Evolutionary conservation across 2,797 vertebrate species (phyloP).

Genomic region (Perodicticus potto): DNA sequence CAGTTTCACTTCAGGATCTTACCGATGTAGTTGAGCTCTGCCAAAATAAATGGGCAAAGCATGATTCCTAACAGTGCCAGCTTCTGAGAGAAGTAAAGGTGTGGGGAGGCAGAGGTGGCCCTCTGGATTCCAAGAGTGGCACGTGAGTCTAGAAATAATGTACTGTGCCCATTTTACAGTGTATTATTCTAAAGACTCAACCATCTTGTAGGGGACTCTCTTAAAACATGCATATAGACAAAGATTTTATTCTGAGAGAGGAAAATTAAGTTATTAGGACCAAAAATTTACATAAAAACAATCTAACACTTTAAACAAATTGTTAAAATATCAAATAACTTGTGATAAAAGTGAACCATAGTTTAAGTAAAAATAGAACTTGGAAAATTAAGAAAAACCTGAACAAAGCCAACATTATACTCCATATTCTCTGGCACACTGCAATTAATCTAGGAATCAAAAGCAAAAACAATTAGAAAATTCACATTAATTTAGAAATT

Average conservation of each 20-base stretch:
- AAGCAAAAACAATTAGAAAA: constrained; percentile 40
- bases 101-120: not conserved
- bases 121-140: not conserved
- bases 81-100: not conserved
- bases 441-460: constrained; percentile 31
- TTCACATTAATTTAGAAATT: constrained; percentile 27
- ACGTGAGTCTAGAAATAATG: not conserved
- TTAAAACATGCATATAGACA: not conserved
- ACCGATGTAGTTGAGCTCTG: not conserved
- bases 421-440: not conserved
- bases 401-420: not conserved
- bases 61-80: not conserved
- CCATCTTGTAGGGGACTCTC: not conserved
- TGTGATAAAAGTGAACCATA: not conserved
- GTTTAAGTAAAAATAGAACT: not conserved
- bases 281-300: not conserved
- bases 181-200: not conserved
- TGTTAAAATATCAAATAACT: not conserved
- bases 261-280: not conserved
- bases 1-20: not conserved
- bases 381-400: not conserved
- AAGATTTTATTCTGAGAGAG: not conserved
- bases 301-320: not conserved
- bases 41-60: not conserved
- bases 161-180: not conserved